Conservation (phyloP, 2,113 vertebrate species). For the pig (Sus scrofa) region DNA sequence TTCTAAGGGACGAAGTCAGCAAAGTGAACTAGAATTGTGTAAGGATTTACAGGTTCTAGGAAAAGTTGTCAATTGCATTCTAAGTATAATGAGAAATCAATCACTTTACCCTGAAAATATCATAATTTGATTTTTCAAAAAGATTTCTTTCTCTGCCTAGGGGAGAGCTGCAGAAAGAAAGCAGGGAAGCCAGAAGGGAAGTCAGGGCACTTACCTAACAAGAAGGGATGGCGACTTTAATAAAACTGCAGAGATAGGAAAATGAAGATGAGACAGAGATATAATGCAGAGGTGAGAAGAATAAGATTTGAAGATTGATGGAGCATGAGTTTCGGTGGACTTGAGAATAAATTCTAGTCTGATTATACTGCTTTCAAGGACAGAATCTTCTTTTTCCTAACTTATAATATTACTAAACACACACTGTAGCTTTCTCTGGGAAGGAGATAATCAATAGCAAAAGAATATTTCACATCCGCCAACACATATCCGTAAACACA, state of each 20-base stretch:
- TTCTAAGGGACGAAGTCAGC: neutral
- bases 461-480: neutral
- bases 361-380: neutral
- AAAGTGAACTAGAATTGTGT: neutral
- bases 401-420: neutral
- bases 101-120: neutral
- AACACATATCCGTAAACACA: neutral
- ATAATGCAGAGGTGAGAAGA: neutral
- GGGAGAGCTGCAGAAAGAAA: neutral
- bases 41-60: neutral
- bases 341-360: neutral
- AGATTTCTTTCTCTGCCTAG: neutral
- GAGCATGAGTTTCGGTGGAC: neutral
- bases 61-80: neutral
- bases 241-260: neutral
- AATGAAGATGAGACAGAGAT: neutral
- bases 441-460: neutral
- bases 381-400: neutral
- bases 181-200: neutral
- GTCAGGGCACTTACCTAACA: neutral
- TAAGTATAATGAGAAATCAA: neutral
- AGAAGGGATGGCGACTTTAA: neutral
- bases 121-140: neutral
- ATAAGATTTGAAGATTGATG: neutral
- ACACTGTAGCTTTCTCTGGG: neutral